Percentiles rank a stretch among this genome's conserved stretches.
Evolutionary conservation across 2,113 vertebrate species (phyloP).

Genomic region (Proteles cristata): DNA sequence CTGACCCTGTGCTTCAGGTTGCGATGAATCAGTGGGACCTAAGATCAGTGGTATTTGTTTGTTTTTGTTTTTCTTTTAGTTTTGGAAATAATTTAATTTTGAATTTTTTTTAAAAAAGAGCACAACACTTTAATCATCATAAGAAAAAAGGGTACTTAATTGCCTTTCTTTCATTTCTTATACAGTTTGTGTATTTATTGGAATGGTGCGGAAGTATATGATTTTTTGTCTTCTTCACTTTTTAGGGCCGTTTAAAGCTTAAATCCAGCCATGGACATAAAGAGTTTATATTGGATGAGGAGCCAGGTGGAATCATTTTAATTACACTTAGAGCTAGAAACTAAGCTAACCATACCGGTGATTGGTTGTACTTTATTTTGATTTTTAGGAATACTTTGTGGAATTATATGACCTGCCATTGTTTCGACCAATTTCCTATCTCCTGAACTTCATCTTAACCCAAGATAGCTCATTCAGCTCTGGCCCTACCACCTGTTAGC

Average conservation of each 20-base stretch:
- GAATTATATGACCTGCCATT: neutral
- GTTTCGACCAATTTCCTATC: neutral
- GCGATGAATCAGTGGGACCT: neutral
- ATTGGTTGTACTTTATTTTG: neutral
- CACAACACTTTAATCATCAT: neutral
- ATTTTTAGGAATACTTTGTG: neutral
- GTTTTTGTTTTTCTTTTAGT: slow-evolving; percentile 1
- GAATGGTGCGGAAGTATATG: neutral
- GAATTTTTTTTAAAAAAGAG: neutral
- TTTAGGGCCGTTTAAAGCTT: neutral
- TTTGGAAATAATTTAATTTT: slow-evolving; percentile 6
- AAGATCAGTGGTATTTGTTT: neutral
- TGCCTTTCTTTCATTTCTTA: neutral
- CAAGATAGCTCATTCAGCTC: neutral
- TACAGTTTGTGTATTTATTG: neutral
- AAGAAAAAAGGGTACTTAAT: neutral
- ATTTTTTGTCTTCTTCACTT: neutral
- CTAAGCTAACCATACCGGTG: neutral
- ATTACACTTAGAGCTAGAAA: neutral
- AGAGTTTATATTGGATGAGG: neutral
- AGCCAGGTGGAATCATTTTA: neutral
- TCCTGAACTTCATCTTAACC: neutral
- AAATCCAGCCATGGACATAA: neutral
- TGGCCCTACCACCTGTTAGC: neutral
- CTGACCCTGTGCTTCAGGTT: neutral